These are phyloP conservation scores for Chionis minor DNA, from an alignment of 2,113 vertebrate species.

Conservation along the genomic window DNA sequence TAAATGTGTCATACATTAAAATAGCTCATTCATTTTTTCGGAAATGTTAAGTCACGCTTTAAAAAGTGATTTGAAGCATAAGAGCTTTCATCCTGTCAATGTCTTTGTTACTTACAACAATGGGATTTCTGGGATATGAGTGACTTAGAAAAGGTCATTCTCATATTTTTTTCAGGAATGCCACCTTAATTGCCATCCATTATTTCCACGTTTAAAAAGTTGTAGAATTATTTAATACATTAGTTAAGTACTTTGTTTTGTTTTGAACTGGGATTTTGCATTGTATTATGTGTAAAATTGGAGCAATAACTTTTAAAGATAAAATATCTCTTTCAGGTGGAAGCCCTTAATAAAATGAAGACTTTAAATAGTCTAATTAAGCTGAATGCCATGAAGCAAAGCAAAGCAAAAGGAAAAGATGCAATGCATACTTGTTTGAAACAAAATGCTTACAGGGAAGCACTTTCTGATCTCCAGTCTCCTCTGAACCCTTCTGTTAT, in stretches of 20 bases:
- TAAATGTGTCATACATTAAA: not conserved
- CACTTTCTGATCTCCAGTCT: constrained; percentile 90
- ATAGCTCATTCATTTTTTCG: fast-evolving
- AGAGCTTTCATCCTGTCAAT: not conserved
- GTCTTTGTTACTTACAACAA: not conserved
- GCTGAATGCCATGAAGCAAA: constrained; percentile 89
- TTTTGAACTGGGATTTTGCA: not conserved
- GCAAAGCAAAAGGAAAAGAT: constrained; percentile 90
- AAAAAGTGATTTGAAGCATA: not conserved
- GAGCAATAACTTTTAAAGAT: not conserved
- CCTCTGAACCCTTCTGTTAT: constrained; percentile 92
- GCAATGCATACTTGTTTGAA: constrained; percentile 93
- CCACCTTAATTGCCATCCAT: not conserved
- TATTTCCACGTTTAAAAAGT: not conserved
- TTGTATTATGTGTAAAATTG: not conserved
- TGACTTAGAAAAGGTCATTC: not conserved
- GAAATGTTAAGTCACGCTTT: not conserved
- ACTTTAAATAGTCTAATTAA: constrained; percentile 95
- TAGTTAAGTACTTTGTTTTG: not conserved
- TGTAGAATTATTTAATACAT: not conserved
- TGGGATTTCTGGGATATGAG: not conserved
- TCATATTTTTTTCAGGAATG: not conserved
- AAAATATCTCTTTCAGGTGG: constrained; percentile 83
- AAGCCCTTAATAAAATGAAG: constrained; percentile 95
- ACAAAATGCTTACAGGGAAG: constrained; percentile 92